A percentile compares a stretch with the other conserved stretches of the same genome.
These are phyloP conservation scores for Kryphioiulus occultus DNA, from an alignment of 2,888 invertebrate species.

Conservation along the genomic window DNA sequence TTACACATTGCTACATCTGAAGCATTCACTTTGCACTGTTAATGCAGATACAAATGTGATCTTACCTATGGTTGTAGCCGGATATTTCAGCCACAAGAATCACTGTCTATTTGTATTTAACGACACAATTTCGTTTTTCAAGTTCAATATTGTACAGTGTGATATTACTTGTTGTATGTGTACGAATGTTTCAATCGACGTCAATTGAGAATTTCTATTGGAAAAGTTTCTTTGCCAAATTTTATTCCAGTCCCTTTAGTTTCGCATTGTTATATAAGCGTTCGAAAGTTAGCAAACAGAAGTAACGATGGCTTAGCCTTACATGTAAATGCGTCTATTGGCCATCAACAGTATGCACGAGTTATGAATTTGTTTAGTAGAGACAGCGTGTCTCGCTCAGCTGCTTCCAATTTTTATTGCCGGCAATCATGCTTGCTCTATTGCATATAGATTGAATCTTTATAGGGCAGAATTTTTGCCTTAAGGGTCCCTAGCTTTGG, in stretches of 20 bases:
- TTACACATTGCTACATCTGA: too few species aligned
- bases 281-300: not conserved
- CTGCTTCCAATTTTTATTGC: not conserved
- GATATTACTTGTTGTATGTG: too few species aligned
- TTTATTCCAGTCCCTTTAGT: not conserved
- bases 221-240: not conserved
- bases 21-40: too few species aligned
- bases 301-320: not conserved
- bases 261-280: not conserved
- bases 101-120: too few species aligned
- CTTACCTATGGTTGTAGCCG: too few species aligned
- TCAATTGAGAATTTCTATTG: too few species aligned
- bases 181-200: too few species aligned
- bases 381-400: not conserved
- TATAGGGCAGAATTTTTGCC: not conserved
- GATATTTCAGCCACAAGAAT: too few species aligned
- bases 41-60: too few species aligned
- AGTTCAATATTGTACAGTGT: too few species aligned
- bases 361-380: not conserved
- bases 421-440: slow-evolving; percentile 8
- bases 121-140: too few species aligned
- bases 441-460: slow-evolving; percentile 27
- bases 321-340: not conserved
- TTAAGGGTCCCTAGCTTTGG: not conserved
- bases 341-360: not conserved